phyloP scores from a whole-genome alignment of 2,888 invertebrate genomes.

The Ichneumoninae sp. region DNA sequence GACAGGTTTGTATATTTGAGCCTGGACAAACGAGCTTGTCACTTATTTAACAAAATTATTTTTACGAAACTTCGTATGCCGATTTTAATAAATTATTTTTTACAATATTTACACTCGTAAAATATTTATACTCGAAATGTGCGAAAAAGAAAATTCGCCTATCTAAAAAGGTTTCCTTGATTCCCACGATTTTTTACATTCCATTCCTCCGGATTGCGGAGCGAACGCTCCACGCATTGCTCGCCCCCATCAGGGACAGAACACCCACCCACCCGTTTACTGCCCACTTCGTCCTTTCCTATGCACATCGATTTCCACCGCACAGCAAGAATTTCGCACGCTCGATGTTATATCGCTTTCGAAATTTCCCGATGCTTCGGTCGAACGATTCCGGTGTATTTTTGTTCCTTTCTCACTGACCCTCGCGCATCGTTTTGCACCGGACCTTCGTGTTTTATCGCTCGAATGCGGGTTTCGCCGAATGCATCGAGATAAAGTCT shows the following conservation, averaged over 20 bases:
- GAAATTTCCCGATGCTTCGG: slow-evolving; percentile 13
- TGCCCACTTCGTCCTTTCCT: slow-evolving; percentile 12
- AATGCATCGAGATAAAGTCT: too few relatives aligned
- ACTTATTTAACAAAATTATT: too few relatives aligned
- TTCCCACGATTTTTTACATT: not conserved
- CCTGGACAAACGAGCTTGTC: too few relatives aligned
- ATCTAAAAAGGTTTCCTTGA: not conserved
- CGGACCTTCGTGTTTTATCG: not conserved
- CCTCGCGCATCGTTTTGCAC: not conserved
- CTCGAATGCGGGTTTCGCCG: too few relatives aligned
- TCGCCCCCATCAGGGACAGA: slow-evolving; percentile 11
- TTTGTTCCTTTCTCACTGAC: slow-evolving; percentile 5
- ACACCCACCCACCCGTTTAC: slow-evolving; percentile 17
- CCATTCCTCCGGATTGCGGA: not conserved
- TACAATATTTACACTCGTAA: not conserved
- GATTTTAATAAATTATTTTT: too few relatives aligned
- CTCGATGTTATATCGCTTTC: slow-evolving; percentile 17
- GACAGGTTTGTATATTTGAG: too few relatives aligned
- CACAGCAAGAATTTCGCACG: slow-evolving; percentile 31
- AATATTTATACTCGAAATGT: not conserved
- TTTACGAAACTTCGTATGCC: too few relatives aligned
- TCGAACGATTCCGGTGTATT: slow-evolving; percentile 4
- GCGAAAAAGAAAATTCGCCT: not conserved
- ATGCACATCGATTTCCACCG: slow-evolving; percentile 17
- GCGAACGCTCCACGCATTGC: slow-evolving; percentile 13